Conservation (phyloP, 2,888 invertebrate species). For the Sarcophaga subvicina region DNA sequence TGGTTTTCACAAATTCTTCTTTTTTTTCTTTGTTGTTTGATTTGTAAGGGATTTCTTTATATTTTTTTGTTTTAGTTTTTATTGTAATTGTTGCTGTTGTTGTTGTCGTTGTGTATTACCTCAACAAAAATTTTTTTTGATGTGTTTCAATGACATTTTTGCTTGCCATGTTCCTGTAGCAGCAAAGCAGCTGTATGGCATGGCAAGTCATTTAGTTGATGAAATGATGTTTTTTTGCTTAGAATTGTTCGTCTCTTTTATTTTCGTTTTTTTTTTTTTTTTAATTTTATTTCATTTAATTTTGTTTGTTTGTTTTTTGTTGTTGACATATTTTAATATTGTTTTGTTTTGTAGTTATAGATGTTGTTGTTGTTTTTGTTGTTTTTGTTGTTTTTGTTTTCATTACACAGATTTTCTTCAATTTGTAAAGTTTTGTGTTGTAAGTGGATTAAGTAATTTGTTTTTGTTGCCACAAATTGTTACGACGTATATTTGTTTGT, state of each 20-base stretch:
- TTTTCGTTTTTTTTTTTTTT: conserved; percentile 24
- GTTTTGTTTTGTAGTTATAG: conserved; percentile 36
- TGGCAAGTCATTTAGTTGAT: conserved; percentile 69
- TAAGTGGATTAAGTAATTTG: conserved; percentile 70
- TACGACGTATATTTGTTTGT: conserved; percentile 12
- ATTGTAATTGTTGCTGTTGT: conserved; percentile 10
- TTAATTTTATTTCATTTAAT: conserved; percentile 48
- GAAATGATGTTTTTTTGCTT: conserved; percentile 61
- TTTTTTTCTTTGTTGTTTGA: conserved; percentile 25
- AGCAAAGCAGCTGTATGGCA: not conserved
- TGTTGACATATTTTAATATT: conserved; percentile 20
- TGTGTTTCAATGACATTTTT: conserved; percentile 59
- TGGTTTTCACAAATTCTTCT: not conserved
- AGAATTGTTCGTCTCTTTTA: conserved; percentile 52
- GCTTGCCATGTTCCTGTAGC: conserved; percentile 35
- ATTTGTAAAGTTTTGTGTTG: conserved; percentile 64
- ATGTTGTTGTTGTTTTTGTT: conserved; percentile 24
- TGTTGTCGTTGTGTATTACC: conserved; percentile 47
- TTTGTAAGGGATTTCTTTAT: conserved; percentile 30
- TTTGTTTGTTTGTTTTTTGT: conserved; percentile 27
- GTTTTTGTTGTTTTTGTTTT: conserved; percentile 22
- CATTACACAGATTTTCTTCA: conserved; percentile 51
- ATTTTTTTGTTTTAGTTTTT: not conserved
- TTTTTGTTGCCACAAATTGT: conserved; percentile 61
- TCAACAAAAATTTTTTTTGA: conserved; percentile 49